These are phyloP conservation scores for Corythaixoides concolor DNA, from an alignment of 2,113 vertebrate species.

Conservation along the genomic window DNA sequence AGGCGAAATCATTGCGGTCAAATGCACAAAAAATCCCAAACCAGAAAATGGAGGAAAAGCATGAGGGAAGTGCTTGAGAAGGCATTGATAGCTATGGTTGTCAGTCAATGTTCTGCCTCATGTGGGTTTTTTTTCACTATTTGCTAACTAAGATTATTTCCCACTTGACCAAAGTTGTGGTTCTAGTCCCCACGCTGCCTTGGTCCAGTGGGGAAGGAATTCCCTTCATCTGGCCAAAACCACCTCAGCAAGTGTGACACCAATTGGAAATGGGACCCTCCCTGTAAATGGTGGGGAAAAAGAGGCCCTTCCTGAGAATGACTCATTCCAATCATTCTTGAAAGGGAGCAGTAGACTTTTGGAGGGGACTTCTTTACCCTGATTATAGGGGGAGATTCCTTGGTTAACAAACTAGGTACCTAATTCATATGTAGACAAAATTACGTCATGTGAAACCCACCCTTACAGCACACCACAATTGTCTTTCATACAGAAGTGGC, in stretches of 20 bases:
- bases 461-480: background rate
- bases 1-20: background rate
- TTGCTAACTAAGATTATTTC: background rate
- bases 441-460: background rate
- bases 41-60: background rate
- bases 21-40: background rate
- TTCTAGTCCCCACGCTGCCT: background rate
- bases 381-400: background rate
- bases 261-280: background rate
- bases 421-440: background rate
- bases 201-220: background rate
- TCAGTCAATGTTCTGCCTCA: background rate
- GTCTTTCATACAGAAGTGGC: background rate
- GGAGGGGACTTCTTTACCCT: background rate
- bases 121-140: background rate
- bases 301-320: background rate
- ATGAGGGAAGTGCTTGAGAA: accelerated
- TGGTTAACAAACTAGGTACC: background rate
- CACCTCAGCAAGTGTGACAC: background rate
- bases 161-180: background rate
- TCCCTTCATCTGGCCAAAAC: background rate
- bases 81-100: accelerated
- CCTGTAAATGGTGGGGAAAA: background rate
- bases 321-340: background rate
- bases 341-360: background rate